Evolutionary conservation across 2,888 invertebrate species (phyloP), one percentile per base, ranked within the genome.

Genomic region (Margaritifera margaritifera): DNA sequence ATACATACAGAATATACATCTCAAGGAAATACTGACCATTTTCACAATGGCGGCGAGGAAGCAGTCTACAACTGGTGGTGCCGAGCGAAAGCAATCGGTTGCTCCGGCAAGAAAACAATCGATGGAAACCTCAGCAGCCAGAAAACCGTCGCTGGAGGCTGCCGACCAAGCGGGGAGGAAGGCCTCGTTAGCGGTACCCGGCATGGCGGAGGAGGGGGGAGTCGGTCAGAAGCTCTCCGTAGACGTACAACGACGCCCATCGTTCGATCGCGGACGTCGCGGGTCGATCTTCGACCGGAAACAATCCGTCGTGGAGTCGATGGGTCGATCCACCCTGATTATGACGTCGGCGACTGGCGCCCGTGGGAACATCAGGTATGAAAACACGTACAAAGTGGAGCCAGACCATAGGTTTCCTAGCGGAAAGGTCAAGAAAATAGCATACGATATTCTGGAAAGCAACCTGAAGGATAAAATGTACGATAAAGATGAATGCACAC

Each of bases 381-480:
- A 86, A 66, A 86, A 86, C 67, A 83, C 84, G 1, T 86, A 80
- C 77, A 80, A 78, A 71, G 56, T 80, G 8, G 83, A 84, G 64
- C 85, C 86, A 24, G 81, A 79, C 59, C 75, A 75, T 6, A 74
- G 67, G 19, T 78, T 78, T 60, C 77, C 80, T 6, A 77, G 72
- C 25, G 65, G 68, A 58, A 72, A 78, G 50, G 75, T 82, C 11
- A 77, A 70, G 53, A 69, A 75, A 53, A 74, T 83, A 27, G 82
- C 84, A 15, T 66, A 70, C 22, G 79, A 80, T 8, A 68, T 81
- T 31, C 74, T 85, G 11, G 74, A 81, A 57, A 67, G 64, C n/a
- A 68, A 80, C 11, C 66, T 85, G 42, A 71, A 69, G 8, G 79
- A 74, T 11, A 75, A 74, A 64, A 66, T 71, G 54, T 86, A 86